Base-by-base conservation (phyloP, 2,113 vertebrate species). In the Ailurus styani region DNA sequence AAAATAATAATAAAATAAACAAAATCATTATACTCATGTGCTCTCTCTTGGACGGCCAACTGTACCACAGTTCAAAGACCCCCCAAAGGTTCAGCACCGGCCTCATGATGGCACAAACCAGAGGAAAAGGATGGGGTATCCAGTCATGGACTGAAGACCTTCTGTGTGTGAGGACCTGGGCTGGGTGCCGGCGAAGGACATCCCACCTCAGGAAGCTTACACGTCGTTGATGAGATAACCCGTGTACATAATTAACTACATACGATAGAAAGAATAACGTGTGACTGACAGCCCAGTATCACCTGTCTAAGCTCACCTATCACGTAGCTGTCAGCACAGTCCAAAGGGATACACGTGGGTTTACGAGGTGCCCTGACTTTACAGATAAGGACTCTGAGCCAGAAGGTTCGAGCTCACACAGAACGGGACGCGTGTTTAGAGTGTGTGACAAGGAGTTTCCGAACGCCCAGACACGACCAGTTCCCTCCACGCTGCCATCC, bases 91-190 rank as follows among this genome's bases (percentile, higher is more conserved):
- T 40, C 55, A 20, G 20, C 29, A 40, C 0, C 14, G 5, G 21
- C 18, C 12, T 18, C 57, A n/a, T 0, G 1, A 52, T 14, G 40
- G 52, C 18, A 15, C 42, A 20, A 54, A 12, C 23, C 40, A 29
- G 0, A 0, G 20, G 37, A 34, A 31, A 0, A 40, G 47, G 11
- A 6, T 3, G 10, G 31, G 23, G 3, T 18, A 0, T 18, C 64
- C 4, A 42, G n/a, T 42, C 52, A 6, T 7, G 37, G 12, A 21
- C 66, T 0, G 1, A 9, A 27, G 7, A 70, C 6, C 5, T 34
- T 37, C 27, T 31, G 9, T 7, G 47, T 23, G 17, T 23, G 13
- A 47, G 34, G 15, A 45, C 31, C 62, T 4, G 10, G 55, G 25
- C 14, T 34, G 18, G 15, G 42, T 3, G 1, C 27, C 0, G 20